phyloP scores from a whole-genome alignment of 2,888 invertebrate species.

The Rambutsinella grinnellia region DNA sequence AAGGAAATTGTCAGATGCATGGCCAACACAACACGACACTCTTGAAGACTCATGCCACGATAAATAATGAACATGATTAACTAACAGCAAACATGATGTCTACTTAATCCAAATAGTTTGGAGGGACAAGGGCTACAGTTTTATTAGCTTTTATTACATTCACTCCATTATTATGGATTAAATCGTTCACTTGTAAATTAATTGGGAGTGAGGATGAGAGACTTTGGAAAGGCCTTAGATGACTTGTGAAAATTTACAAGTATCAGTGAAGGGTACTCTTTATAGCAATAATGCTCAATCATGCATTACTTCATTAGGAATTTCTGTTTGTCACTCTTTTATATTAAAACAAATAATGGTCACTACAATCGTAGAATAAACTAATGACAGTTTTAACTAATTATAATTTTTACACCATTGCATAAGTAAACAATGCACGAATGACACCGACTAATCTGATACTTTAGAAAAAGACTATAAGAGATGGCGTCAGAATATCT shows the following conservation, averaged over 20 bases:
- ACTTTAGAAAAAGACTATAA: too few species aligned
- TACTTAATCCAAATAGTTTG: neutral
- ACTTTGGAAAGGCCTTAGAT: too few species aligned
- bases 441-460: too few species aligned
- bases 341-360: constrained; percentile 11
- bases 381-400: neutral
- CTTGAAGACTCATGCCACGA: neutral
- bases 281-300: constrained; percentile 35
- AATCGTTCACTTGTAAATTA: constrained; percentile 46
- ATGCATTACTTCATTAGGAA: constrained; percentile 48
- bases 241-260: neutral
- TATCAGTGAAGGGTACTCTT: constrained; percentile 8
- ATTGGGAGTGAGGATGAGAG: constrained; percentile 17
- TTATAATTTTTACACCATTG: neutral
- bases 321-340: constrained; percentile 42
- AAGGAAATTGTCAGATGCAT: constrained; percentile 52
- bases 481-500: too few species aligned
- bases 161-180: constrained; percentile 5
- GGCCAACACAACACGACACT: neutral
- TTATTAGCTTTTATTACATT: neutral
- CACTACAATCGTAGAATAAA: neutral
- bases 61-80: neutral
- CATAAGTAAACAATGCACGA: too few species aligned
- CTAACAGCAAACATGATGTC: neutral
- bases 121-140: too few species aligned